These are phyloP conservation scores for Latrodectus geometricus DNA, from an alignment of 1,140 invertebrate species.

Conservation along the genomic window DNA sequence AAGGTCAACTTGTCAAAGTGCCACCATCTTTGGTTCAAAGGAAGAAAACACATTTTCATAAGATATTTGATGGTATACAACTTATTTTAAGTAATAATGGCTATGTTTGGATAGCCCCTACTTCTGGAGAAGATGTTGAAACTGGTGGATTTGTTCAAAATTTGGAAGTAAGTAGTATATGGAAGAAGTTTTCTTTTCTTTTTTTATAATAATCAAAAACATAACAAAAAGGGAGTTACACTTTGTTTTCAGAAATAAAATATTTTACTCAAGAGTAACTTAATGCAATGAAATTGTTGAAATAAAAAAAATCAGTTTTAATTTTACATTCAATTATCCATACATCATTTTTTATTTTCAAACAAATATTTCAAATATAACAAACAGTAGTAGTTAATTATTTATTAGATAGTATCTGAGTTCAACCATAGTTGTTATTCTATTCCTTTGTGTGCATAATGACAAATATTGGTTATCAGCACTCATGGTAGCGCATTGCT, in stretches of 20 bases:
- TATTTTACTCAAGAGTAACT: background rate
- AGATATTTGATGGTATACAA: conserved; percentile 87
- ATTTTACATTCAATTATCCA: background rate
- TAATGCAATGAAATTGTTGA: background rate
- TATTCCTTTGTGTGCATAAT: too few relatives aligned
- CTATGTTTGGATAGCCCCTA: conserved; percentile 93
- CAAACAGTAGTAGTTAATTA: too few relatives aligned
- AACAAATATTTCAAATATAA: too few relatives aligned
- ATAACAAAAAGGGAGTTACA: background rate
- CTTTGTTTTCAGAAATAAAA: background rate
- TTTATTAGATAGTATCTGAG: too few relatives aligned
- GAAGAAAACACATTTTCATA: conserved; percentile 96
- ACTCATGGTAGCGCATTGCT: too few relatives aligned
- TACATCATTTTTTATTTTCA: background rate
- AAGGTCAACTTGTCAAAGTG: conserved; percentile 92
- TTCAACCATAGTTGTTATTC: too few relatives aligned
- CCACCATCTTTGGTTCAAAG: conserved; percentile 92
- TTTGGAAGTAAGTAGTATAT: conserved; percentile 71
- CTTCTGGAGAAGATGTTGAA: conserved; percentile 75
- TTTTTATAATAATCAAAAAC: background rate
- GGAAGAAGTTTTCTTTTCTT: too few relatives aligned
- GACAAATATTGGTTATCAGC: too few relatives aligned
- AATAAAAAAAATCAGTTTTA: background rate
- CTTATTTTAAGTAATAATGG: conserved; percentile 97
- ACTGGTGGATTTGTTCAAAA: conserved; percentile 85